Conservation (phyloP, 1,140 invertebrate genomes). For the Brachionus sp. region DNA sequence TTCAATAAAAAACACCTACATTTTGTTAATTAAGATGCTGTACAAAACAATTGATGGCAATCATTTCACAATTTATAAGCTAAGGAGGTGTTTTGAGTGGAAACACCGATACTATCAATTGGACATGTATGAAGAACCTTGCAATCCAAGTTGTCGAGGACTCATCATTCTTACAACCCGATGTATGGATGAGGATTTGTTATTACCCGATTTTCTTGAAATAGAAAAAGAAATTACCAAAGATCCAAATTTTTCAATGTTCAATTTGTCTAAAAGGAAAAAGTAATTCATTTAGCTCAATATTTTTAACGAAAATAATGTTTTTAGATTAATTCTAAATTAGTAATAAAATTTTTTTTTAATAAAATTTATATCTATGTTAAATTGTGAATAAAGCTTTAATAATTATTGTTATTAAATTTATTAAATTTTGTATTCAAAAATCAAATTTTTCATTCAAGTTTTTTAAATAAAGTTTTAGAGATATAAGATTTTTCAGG, state of each 20-base stretch:
- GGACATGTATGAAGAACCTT: slow-evolving; percentile 27
- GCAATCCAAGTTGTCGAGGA: slow-evolving; percentile 15
- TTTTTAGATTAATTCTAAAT: not conserved
- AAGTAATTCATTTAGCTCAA: not conserved
- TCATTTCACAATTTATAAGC: slow-evolving; percentile 27
- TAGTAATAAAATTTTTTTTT: not conserved
- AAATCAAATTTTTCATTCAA: not conserved
- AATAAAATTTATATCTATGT: not conserved
- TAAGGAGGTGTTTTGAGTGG: slow-evolving; percentile 39
- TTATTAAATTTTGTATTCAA: not conserved
- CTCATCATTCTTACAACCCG: not conserved
- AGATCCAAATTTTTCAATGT: slow-evolving; percentile 36
- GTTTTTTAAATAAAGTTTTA: slow-evolving; percentile 23
- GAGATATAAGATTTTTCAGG: slow-evolving; percentile 2
- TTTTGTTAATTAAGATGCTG: not conserved
- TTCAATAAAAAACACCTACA: no score
- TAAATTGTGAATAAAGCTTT: not conserved
- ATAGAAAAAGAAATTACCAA: slow-evolving; percentile 12
- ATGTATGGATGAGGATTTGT: slow-evolving; percentile 8
- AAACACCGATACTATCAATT: slow-evolving; percentile 19
- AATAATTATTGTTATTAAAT: not conserved
- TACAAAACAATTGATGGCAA: not conserved
- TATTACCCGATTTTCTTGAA: slow-evolving; percentile 1
- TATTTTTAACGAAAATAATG: not conserved
- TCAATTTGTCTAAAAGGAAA: slow-evolving; percentile 24